Evolutionary conservation across 2,888 invertebrate species (phyloP).

Genomic region (Eulithis testata): DNA sequence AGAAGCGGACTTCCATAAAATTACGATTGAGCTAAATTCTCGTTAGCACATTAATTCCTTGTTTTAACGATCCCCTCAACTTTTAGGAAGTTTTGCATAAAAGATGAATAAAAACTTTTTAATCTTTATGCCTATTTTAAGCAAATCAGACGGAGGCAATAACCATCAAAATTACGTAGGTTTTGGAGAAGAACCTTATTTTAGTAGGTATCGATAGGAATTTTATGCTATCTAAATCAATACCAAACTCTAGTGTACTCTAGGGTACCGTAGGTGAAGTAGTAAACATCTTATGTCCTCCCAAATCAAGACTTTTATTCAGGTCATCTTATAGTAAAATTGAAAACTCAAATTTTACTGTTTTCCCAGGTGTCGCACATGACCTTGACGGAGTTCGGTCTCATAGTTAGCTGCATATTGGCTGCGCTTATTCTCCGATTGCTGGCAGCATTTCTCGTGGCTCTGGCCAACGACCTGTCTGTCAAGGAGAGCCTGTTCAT

Average conservation of each 20-base stretch:
- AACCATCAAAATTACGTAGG: neutral
- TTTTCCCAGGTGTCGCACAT: conserved; percentile 63
- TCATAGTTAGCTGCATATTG: conserved; percentile 69
- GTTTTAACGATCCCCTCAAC: conserved; percentile 24
- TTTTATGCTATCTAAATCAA: neutral
- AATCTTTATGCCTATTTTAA: conserved; percentile 17
- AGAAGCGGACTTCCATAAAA: conserved; percentile 15
- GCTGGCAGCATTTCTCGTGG: conserved; percentile 71
- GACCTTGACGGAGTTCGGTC: conserved; percentile 59
- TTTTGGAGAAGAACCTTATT: neutral
- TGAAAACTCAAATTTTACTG: neutral
- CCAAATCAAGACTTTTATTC: no score
- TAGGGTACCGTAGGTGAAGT: no score
- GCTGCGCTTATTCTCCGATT: conserved; percentile 68
- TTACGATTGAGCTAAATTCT: conserved; percentile 10
- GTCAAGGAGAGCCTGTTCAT: conserved; percentile 74
- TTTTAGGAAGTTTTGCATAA: conserved; percentile 22
- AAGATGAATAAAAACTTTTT: conserved; percentile 25
- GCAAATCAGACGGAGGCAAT: conserved; percentile 7
- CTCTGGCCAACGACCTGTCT: conserved; percentile 67
- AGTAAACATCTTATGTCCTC: no score
- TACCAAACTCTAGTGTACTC: neutral
- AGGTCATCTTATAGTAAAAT: no score
- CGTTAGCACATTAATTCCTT: conserved; percentile 26
- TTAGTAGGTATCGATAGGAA: neutral